Base-by-base conservation (phyloP, 2,888 invertebrate species). In the Therioaphis trifolii region DNA sequence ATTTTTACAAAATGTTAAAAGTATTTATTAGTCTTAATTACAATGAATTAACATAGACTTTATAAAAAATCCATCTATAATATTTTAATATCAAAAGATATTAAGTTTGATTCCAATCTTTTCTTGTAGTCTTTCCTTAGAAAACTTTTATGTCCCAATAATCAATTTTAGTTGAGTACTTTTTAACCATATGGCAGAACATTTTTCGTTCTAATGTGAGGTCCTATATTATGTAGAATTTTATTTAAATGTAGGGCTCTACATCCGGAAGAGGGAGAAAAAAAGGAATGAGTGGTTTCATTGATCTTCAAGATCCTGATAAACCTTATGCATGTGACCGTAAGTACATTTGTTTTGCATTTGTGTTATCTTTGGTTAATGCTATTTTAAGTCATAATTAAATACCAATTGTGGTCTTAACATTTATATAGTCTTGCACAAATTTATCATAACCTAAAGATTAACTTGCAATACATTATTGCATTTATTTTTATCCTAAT, bases 271-370 rank as follows among this genome's bases (percentile, higher is more conserved):
- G 85, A 79, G 85, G 85, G 43, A 84, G 85, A 66, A 82, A 85
- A 46, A 85, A 84, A 82, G 84, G 85, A 52, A 78, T 85, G 68
- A 84, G 68, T 79, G 71, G 77, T 66, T 80, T 84, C 58, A 76
- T 80, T 40, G 87, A 87, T 77, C 85, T 86, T 29, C 86, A 86
- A 85, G 96, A 96, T 89, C 91, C 93, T 72, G 96, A 96, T 89
- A 96, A 96, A 89, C 96, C 96, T 55, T 96, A 93, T 90, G 93
- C 94, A 88, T 96, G 96, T 91, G 96, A 95, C 93, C 93, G 95
- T 96, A 93, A 94, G 94, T 94, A 91, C 78, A 77, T 69, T 84
- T 82, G 5, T 79, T 82, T 74, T 85, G 43, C n/a, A 63, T 58
- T 79, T 69, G 35, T 43, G 69, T 55, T 55, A 55, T 35, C 35